Evolutionary conservation across 1,140 invertebrate species (phyloP).

Genomic region (Archegozetes longisetosus): DNA sequence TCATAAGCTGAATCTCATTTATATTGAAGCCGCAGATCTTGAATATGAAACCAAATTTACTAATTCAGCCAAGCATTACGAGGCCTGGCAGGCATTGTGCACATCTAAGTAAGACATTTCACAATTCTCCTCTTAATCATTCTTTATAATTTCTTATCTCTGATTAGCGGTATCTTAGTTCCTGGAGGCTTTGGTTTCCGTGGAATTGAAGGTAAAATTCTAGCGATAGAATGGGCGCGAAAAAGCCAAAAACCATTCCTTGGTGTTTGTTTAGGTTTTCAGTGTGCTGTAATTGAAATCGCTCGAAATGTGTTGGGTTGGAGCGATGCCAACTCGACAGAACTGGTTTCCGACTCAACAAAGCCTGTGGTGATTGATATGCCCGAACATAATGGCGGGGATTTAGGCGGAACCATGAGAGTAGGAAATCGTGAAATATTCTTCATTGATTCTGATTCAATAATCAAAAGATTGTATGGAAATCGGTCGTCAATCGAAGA

Average conservation of each 20-base stretch:
- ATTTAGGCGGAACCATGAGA: conserved; percentile 95
- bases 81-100: conserved; percentile 83
- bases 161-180: conserved; percentile 60
- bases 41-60: conserved; percentile 51
- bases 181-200: conserved; percentile 93
- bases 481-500: conserved; percentile 75
- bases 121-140: too few species aligned
- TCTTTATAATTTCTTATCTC: too few species aligned
- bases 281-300: conserved; percentile 93
- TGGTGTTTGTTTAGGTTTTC: conserved; percentile 90
- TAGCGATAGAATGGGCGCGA: conserved; percentile 81
- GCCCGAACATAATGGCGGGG: conserved; percentile 85
- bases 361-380: conserved; percentile 88
- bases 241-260: conserved; percentile 75
- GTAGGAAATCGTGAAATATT: conserved; percentile 76
- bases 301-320: conserved; percentile 60
- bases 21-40: conserved; percentile 77
- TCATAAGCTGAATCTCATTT: conserved; percentile 62
- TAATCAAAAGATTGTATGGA: conserved; percentile 18
- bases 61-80: conserved; percentile 69
- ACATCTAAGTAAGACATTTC: conserved; percentile 41
- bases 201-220: conserved; percentile 91
- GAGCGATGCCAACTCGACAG: conserved; percentile 66
- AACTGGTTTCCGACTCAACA: conserved; percentile 54
- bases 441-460: conserved; percentile 40